Base-by-base conservation (phyloP, 2,888 invertebrate genomes). In the Pteria penguin region DNA sequence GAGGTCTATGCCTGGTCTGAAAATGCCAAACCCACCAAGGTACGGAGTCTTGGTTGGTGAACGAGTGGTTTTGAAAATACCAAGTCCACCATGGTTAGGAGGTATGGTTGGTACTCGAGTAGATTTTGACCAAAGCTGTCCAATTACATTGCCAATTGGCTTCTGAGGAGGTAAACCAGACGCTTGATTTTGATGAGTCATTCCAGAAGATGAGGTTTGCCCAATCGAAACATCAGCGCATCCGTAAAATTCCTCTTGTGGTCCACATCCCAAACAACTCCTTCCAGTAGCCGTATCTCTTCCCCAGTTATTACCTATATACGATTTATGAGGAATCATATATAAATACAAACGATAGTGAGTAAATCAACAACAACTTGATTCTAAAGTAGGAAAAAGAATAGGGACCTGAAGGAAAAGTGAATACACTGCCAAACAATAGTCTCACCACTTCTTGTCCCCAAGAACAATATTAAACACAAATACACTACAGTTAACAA, bases 201-300 rank as follows among this genome's bases (percentile, higher is more conserved):
- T 24, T 22, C 32, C 36, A 4, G 63, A 36, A 22, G 18, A 8
- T 18, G 8, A 18, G 45, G 45, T 14, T 45, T 45, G 45, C 8
- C 45, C 45, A 52, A 83, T 79, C 5, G 71, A 27, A 2, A 84
- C 67, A 62, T 84, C 82, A 1, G 84, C 72, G 54, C 84, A 84
- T 18, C 82, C 80, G 62, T 80, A 83, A 71, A 84, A 84, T 71
- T 82, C 81, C 52, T 84, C 84, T 75, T 84, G 84, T 2, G 68
- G 58, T 0, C 84, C 84, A 26, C 82, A 84, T 1, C 84, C 84
- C 4, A 72, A 52, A 66, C 84, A 83, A 2, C 29, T 45, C 3
- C 14, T 45, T 14, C 83, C 83, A 26, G 67, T 52, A 8, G 18
- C 8, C 4, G 72, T 54, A 18, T 70, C 78, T 2, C 14, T 33